Evolutionary conservation across 1,140 invertebrate species (phyloP), one percentile per base, ranked within the genome.

Genomic region (Pseudomyrmex flavicornis): DNA sequence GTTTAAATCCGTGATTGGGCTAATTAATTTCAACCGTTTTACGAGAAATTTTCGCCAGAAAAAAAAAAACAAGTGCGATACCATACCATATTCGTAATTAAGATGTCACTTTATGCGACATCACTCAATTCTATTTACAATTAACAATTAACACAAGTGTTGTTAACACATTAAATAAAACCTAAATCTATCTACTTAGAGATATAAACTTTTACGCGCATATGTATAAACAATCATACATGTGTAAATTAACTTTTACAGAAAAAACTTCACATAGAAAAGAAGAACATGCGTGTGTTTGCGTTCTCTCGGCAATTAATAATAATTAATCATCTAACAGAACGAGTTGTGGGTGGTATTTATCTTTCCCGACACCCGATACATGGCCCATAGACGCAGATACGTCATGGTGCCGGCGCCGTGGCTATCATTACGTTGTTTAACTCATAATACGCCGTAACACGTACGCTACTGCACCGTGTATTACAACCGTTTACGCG

Each of bases 371-470:
- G 85, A 88, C 88, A 91, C 90, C 88, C 87, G 88, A 89, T 90
- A 89, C 74, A 82, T 87, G 56, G 20, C 22, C 61, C 26, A 46
- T n/a, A 66, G 52, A 72, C 79, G 76, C 75, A 90, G 88, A 91
- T 90, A 92, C 84, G 79, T 48, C 66, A 73, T 66, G 76, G 77
- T 88, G 79, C 87, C 92, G 91, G 92, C 92, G 92, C 91, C 91
- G 90, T 87, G 89, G 85, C 92, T 92, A 92, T 93, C 90, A 91
- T 92, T 92, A 91, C 90, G 91, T 88, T 91, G 89, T 91, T 91
- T 89, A 90, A 88, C 89, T 89, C 90, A 85, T 89, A 90, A 90
- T 90, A 91, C 89, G 88, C 82, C 68, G 84, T 86, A 91, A 90
- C 90, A 84, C 73, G 72, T 89, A 87, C 72, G 83, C 85, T 83